A percentile compares a stretch with the other conserved stretches of the same genome.
Conservation (phyloP, 2,113 vertebrate species). For the Xenotilapia flavipinnis region DNA sequence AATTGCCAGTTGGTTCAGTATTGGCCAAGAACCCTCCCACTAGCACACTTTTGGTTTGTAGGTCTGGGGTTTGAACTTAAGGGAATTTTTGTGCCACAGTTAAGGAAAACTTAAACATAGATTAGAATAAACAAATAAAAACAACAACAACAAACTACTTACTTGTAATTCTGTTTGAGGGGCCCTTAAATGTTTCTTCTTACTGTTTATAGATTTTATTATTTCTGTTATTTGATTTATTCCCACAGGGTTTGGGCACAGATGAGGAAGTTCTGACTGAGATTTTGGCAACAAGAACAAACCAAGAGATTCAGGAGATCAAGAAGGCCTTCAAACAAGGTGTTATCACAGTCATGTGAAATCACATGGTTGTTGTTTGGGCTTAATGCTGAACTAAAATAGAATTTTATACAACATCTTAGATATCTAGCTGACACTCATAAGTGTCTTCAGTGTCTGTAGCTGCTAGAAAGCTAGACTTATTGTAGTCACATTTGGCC, state of each 20-base stretch:
- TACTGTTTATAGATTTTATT: not conserved
- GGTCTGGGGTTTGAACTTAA: not conserved
- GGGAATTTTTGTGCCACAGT: not conserved
- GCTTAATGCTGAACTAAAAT: not conserved
- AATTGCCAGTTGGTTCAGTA: not conserved
- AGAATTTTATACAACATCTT: not conserved
- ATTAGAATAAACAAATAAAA: not conserved
- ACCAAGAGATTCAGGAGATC: constrained; percentile 75
- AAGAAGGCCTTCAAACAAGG: constrained; percentile 79
- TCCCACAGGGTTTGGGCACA: constrained; percentile 80
- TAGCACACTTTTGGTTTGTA: not conserved
- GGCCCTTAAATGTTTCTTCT: not conserved
- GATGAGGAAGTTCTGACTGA: constrained; percentile 82
- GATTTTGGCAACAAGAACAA: constrained; percentile 82
- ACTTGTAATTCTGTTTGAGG: not conserved
- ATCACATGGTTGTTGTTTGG: not conserved
- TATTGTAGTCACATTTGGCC: not conserved
- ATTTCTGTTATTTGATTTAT: not conserved
- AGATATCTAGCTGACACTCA: not conserved
- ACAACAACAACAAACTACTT: not conserved
- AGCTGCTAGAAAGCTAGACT: not conserved
- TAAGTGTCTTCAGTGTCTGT: not conserved
- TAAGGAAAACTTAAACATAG: not conserved
- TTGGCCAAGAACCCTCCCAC: not conserved
- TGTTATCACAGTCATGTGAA: constrained; percentile 31